These are phyloP conservation scores for Chromis chromis DNA, from an alignment of 2,797 vertebrate species.

Conservation along the genomic window DNA sequence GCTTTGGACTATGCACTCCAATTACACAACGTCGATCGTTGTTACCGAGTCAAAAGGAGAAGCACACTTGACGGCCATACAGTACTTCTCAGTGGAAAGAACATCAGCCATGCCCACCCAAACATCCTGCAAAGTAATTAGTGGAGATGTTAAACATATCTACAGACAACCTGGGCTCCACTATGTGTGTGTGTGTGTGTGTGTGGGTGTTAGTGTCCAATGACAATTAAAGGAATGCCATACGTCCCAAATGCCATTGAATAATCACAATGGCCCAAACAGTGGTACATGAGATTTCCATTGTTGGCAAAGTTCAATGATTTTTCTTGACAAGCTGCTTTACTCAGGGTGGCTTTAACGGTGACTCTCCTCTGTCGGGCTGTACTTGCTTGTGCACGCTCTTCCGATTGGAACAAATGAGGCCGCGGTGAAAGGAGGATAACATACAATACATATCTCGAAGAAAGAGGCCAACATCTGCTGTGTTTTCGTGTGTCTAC, in stretches of 20 bases:
- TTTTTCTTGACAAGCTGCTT: slow-evolving; percentile 45
- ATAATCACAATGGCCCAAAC: slow-evolving; percentile 65
- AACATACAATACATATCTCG: slow-evolving; percentile 58
- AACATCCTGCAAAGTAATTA: slow-evolving; percentile 77
- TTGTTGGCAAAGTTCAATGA: slow-evolving; percentile 57
- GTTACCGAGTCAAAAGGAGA: slow-evolving; percentile 61
- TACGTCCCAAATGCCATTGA: slow-evolving; percentile 44
- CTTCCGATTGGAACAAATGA: slow-evolving; percentile 41
- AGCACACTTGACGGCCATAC: slow-evolving; percentile 68
- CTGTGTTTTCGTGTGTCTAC: slow-evolving; percentile 29
- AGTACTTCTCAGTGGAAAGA: slow-evolving; percentile 66
- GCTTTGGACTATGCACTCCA: slow-evolving; percentile 60
- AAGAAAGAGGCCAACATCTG: slow-evolving; percentile 56
- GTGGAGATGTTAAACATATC: slow-evolving; percentile 74
- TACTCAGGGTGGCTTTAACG: slow-evolving; percentile 25
- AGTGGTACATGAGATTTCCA: slow-evolving; percentile 65
- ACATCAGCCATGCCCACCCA: slow-evolving; percentile 54
- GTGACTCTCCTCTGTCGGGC: slow-evolving; percentile 37
- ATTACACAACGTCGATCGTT: slow-evolving; percentile 64
- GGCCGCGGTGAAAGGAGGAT: slow-evolving; percentile 43
- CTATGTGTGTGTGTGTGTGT: slow-evolving; percentile 39
- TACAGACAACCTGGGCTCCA: slow-evolving; percentile 68
- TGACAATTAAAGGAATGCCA: slow-evolving; percentile 58
- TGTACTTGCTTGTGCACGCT: slow-evolving; percentile 33
- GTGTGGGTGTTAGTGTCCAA: slow-evolving; percentile 33